Evolutionary conservation across 2,797 vertebrate genomes (phyloP).

Genomic region (Sternarchorhynchus goeldii): DNA sequence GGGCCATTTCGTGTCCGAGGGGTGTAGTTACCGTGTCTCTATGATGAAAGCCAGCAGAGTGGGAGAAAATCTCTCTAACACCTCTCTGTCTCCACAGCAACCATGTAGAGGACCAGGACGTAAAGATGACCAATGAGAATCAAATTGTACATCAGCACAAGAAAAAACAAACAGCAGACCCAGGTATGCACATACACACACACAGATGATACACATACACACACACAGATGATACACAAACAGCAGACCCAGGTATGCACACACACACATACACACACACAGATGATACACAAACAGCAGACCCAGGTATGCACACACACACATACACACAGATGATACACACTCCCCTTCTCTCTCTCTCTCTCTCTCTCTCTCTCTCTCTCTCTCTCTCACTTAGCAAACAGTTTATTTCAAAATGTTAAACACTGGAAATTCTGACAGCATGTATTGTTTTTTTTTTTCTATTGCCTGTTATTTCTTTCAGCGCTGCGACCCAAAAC

Average conservation of each 20-base stretch:
- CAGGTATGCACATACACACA: slow-evolving; percentile 72
- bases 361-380: too few species aligned
- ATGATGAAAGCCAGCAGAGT: background rate
- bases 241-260: too few species aligned
- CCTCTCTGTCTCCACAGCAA: slow-evolving; percentile 72
- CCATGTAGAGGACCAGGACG: slow-evolving; percentile 90
- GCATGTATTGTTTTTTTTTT: background rate
- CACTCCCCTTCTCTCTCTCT: background rate
- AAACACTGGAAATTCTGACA: too few species aligned
- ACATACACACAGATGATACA: background rate
- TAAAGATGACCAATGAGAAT: slow-evolving; percentile 97
- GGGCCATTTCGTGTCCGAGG: background rate
- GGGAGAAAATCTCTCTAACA: background rate
- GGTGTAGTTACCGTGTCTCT: background rate
- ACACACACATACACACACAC: too few species aligned
- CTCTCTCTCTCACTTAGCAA: too few species aligned
- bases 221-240: background rate
- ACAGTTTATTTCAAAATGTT: too few species aligned
- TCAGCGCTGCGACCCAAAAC: slow-evolving; percentile 94
- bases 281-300: too few species aligned
- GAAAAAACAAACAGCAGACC: slow-evolving; percentile 85
- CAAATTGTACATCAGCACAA: slow-evolving; percentile 85
- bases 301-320: too few species aligned
- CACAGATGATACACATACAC: too few species aligned
- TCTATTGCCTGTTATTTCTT: slow-evolving; percentile 5